Evolutionary conservation across 2,797 vertebrate genomes (phyloP), one percentile per base, ranked within the genome.

Genomic region (Bryconaethiops microstoma): DNA sequence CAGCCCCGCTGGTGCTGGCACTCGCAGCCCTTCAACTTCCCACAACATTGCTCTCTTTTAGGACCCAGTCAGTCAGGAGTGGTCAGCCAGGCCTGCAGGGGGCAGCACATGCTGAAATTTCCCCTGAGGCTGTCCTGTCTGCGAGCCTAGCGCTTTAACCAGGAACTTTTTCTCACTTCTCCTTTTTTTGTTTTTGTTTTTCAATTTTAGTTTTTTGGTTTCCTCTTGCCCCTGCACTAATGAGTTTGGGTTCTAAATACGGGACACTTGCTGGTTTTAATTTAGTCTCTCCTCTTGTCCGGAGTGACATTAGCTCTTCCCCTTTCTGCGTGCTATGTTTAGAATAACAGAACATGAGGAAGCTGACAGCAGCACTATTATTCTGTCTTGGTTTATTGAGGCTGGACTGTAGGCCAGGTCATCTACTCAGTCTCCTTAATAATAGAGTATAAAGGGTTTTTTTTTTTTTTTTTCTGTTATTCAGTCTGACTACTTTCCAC

Each of bases 151-250:
- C 70, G 83, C 72, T 74, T 83, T 80, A 72, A 70, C 78, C 91
- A 91, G 90, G 92, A 94, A 92, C 85, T 70, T 86, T 89, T 84
- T 70, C 48, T 86, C 79, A 63, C 88, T 90, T 90, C 78, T 86
- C 73, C 88, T 88, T 83, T 72, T 13, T 72, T 79, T 80, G 48
- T 74, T 76, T 81, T 90, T 88, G 59, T n/a, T 85, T 52, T 72
- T 62, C 19, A 84, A 6, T 60, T 25, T 59, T 72, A 25, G 77
- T 60, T 81, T 84, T 64, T 85, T 80, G 73, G 85, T 79, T 78
- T 75, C 79, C 40, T 60, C 72, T 64, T 81, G 79, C 75, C 78
- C 86, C 35, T 67, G 86, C 88, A 89, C 87, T 86, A 71, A 88
- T 85, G 85, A 84, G 83, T 87, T 64, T n/a, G 55, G 70, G 19